Evolutionary conservation across 2,888 invertebrate species (phyloP).

Genomic region (Thelaira solivaga): DNA sequence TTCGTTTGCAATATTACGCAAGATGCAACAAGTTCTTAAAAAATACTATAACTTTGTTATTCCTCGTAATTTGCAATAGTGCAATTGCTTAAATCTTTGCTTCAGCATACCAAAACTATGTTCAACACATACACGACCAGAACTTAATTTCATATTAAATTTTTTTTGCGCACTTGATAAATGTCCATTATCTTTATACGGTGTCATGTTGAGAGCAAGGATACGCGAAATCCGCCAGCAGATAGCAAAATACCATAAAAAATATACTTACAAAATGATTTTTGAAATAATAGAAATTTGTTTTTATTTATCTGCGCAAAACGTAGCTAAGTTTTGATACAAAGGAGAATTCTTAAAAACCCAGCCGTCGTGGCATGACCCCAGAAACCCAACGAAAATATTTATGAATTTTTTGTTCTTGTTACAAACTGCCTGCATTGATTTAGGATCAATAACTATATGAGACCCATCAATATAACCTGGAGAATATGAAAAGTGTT

Average conservation of each 20-base stretch:
- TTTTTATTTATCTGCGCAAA: neutral
- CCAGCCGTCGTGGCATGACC: constrained; percentile 27
- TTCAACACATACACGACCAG: neutral
- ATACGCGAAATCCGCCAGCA: no score
- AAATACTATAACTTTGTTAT: neutral
- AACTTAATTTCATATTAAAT: no score
- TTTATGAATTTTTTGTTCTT: constrained; percentile 9
- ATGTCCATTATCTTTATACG: no score
- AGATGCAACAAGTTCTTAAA: no score
- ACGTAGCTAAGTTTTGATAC: neutral
- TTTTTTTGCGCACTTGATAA: no score
- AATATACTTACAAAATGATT: no score
- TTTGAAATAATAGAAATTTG: no score
- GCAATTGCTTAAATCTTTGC: neutral
- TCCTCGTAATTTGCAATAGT: neutral
- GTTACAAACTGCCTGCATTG: constrained; percentile 12
- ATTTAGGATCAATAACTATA: no score
- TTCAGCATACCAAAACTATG: neutral
- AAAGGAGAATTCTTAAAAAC: constrained; percentile 13
- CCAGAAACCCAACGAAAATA: constrained; percentile 4
- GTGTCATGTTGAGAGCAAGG: no score
- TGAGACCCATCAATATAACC: constrained; percentile 32
- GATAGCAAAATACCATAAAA: no score
- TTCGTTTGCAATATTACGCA: neutral
- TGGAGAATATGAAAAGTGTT: neutral